Percentiles rank a stretch among this genome's conserved stretches.
phyloP scores from a whole-genome alignment of 1,140 invertebrate genomes.

The Apis laboriosa region DNA sequence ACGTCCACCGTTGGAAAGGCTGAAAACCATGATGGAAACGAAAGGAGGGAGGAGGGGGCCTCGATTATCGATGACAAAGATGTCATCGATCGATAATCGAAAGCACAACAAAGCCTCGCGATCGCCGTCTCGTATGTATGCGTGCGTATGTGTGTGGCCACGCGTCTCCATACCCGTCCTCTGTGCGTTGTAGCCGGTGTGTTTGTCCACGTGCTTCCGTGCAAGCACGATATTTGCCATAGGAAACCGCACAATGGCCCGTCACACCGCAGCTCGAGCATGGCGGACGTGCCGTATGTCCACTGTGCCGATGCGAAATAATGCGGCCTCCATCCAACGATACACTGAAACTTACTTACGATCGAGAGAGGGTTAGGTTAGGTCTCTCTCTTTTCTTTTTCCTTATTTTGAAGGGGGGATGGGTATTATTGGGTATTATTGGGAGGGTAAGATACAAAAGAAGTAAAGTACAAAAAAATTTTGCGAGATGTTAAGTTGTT shows the following conservation, averaged over 20 bases:
- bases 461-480: too few species aligned
- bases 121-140: background rate
- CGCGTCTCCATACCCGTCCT: conserved; percentile 21
- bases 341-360: too few species aligned
- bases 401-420: too few species aligned
- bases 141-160: conserved; percentile 30
- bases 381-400: background rate
- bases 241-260: conserved; percentile 65
- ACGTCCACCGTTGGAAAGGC: background rate
- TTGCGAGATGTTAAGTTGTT: too few species aligned
- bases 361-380: too few species aligned
- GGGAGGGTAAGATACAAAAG: background rate
- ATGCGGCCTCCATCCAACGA: background rate
- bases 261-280: conserved; percentile 61
- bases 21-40: background rate
- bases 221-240: conserved; percentile 62
- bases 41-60: too few species aligned
- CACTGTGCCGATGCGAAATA: conserved; percentile 44
- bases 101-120: conserved; percentile 1
- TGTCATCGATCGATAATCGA: conserved; percentile 53
- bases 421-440: background rate
- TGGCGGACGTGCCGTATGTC: conserved; percentile 43
- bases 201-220: conserved; percentile 48
- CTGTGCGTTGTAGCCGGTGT: background rate
- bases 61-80: conserved; percentile 22